These are phyloP conservation scores for Drosophila nigrodunni DNA, from an alignment of 1,140 invertebrate species.

Conservation along the genomic window DNA sequence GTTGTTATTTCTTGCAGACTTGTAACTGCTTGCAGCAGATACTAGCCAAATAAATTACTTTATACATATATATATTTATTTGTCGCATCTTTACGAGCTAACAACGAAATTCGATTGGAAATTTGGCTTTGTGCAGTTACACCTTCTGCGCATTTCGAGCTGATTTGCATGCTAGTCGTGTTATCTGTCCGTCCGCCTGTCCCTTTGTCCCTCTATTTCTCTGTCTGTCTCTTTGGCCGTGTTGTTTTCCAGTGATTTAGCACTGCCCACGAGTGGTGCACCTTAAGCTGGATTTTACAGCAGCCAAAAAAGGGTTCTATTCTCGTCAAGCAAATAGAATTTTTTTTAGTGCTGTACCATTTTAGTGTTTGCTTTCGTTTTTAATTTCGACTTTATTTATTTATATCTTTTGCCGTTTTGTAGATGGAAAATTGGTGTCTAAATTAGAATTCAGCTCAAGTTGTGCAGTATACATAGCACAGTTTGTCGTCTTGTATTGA, in stretches of 20 bases:
- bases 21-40: neutral
- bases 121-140: constrained; percentile 50
- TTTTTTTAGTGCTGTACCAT: neutral
- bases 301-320: constrained; percentile 33
- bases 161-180: constrained; percentile 67
- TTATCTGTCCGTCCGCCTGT: neutral
- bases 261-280: constrained; percentile 28
- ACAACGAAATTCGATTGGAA: constrained; percentile 57
- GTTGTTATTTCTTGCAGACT: neutral
- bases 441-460: constrained; percentile 79
- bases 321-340: constrained; percentile 35
- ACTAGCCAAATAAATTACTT: neutral
- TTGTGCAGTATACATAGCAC: constrained; percentile 32
- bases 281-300: neutral
- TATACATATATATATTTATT: constrained; percentile 9
- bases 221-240: neutral
- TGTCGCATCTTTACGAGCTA: constrained; percentile 23
- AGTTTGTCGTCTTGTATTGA: constrained; percentile 10
- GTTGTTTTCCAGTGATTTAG: constrained; percentile 77
- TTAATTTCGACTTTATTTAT: constrained; percentile 69
- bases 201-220: no score
- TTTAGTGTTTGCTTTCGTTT: constrained; percentile 63
- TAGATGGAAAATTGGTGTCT: constrained; percentile 57
- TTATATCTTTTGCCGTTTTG: constrained; percentile 57
- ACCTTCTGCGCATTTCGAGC: constrained; percentile 51